These are phyloP conservation scores for Sarotherodon lohbergeri DNA, from an alignment of 2,113 vertebrate species.

Conservation along the genomic window DNA sequence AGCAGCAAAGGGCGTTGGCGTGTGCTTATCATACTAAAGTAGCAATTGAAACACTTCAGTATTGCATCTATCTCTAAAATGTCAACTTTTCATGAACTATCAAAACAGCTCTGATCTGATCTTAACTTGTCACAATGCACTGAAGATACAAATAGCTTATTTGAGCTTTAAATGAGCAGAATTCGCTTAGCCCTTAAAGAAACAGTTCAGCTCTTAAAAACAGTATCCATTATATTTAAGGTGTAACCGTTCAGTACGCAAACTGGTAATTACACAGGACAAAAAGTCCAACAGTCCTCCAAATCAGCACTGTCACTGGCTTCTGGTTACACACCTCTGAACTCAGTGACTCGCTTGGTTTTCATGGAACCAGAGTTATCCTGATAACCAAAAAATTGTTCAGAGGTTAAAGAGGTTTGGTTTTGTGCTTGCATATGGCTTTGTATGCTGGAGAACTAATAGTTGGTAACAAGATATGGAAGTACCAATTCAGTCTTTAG, in stretches of 20 bases:
- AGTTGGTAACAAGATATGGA: not conserved
- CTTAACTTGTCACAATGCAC: not conserved
- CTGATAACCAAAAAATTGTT: not conserved
- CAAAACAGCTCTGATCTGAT: not conserved
- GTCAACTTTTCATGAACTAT: not conserved
- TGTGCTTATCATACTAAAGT: not conserved
- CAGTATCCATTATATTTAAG: not conserved
- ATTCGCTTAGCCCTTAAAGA: not conserved
- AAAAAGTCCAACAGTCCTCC: not conserved
- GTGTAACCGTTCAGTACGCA: not conserved
- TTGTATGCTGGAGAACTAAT: not conserved
- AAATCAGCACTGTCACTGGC: not conserved
- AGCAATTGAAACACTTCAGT: not conserved
- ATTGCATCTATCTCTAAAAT: not conserved
- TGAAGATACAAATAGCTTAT: not conserved
- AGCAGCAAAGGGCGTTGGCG: not conserved
- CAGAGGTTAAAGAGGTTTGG: not conserved
- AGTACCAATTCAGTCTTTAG: not conserved
- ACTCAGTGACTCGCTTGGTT: not conserved
- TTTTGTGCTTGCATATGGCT: not conserved
- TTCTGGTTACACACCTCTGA: not conserved
- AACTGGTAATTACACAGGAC: not conserved
- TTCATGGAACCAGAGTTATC: rapidly evolving
- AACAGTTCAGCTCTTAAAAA: not conserved
- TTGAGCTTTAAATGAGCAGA: not conserved